Conservation (phyloP, 2,888 invertebrate species). For the Eristalis pertinax region DNA sequence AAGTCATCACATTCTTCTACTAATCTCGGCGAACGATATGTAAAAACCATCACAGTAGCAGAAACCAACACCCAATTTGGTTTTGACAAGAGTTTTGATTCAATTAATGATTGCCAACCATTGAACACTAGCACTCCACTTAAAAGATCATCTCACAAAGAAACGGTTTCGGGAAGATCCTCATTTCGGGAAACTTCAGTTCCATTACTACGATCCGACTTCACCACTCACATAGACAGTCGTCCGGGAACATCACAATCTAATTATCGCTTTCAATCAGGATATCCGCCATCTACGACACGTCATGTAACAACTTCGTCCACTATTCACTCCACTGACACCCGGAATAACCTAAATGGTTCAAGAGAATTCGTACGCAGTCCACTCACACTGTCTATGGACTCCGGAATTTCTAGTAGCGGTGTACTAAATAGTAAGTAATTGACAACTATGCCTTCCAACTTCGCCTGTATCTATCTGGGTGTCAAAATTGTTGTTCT, state of each 20-base stretch:
- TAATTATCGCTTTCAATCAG: conserved; percentile 64
- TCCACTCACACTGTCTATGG: conserved; percentile 92
- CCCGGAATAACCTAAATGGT: conserved; percentile 64
- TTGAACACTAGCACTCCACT: conserved; percentile 65
- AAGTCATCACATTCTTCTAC: conserved; percentile 72
- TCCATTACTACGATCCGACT: conserved; percentile 49
- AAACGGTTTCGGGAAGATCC: conserved; percentile 39
- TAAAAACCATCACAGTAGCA: conserved; percentile 31
- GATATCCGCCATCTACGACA: conserved; percentile 59
- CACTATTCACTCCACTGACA: conserved; percentile 62
- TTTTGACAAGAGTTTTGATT: conserved; percentile 55
- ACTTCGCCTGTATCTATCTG: conserved; percentile 21
- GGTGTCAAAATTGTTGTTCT: conserved; percentile 28
- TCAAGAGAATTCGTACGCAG: conserved; percentile 78
- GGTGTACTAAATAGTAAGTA: conserved; percentile 75
- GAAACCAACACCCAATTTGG: conserved; percentile 25
- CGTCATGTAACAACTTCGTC: conserved; percentile 51
- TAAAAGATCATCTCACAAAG: conserved; percentile 37
- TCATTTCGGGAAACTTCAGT: conserved; percentile 62
- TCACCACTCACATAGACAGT: conserved; percentile 63
- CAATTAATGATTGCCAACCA: conserved; percentile 45
- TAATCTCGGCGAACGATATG: conserved; percentile 42
- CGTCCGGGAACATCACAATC: conserved; percentile 73
- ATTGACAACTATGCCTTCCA: conserved; percentile 11
- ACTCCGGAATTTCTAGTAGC: conserved; percentile 90